Evolutionary conservation across 2,888 invertebrate species (phyloP).

Genomic region (Ectemnius continuus): DNA sequence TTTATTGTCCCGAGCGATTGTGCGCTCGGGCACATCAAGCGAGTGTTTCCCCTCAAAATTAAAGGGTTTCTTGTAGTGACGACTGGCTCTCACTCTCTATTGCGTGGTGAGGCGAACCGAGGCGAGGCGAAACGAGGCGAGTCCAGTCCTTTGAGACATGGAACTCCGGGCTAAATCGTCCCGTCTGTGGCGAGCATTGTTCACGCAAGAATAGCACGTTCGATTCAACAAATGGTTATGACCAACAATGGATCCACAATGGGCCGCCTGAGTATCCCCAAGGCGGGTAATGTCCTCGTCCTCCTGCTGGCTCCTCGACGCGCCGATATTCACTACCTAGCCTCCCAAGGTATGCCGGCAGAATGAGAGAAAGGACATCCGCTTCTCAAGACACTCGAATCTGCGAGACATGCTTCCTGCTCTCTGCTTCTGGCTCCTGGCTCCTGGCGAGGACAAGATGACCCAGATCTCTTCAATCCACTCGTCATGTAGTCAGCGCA

Average conservation of each 20-base stretch:
- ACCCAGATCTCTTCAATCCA: no score
- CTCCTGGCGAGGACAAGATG: no score
- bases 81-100: background rate
- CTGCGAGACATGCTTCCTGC: no score
- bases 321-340: background rate
- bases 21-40: background rate
- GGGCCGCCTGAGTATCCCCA: constrained; percentile 23
- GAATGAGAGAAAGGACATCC: no score
- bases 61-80: background rate
- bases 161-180: background rate
- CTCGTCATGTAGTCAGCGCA: no score
- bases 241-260: constrained; percentile 43
- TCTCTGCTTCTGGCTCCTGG: no score
- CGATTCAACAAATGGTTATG: constrained; percentile 45
- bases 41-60: background rate
- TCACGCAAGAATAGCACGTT: constrained; percentile 29
- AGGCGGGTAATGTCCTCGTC: constrained; percentile 32
- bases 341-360: no score
- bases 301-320: constrained; percentile 1
- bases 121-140: no score
- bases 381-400: no score
- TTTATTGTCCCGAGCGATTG: background rate
- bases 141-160: constrained; percentile 15
- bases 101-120: no score
- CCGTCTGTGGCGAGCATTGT: constrained; percentile 37